phyloP scores from a whole-genome alignment of 2,888 invertebrate species.

The Drosophila eohydei region DNA sequence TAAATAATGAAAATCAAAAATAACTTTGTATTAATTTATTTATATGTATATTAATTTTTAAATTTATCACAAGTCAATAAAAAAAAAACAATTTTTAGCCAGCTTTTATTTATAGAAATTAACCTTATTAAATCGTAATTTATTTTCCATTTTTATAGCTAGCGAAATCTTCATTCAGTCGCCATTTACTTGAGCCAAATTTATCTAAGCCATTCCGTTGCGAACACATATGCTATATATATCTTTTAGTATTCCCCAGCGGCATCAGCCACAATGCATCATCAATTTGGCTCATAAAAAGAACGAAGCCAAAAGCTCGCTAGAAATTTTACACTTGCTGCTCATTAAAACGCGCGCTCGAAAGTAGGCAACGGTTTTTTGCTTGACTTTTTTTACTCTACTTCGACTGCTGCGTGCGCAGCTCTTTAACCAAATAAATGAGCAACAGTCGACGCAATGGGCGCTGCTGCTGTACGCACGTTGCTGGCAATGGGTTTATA shows the following conservation, averaged over 20 bases:
- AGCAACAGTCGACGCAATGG: conserved; percentile 56
- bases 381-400: conserved; percentile 10
- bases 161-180: neutral
- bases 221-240: neutral
- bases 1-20: no score
- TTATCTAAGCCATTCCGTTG: neutral
- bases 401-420: conserved; percentile 9
- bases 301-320: conserved; percentile 1
- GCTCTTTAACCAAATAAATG: conserved; percentile 62
- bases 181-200: neutral
- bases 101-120: no score
- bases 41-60: no score
- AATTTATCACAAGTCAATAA: no score
- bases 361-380: conserved; percentile 51
- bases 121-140: no score
- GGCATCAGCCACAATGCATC: conserved; percentile 3
- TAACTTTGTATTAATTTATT: no score
- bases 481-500: conserved; percentile 38
- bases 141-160: neutral
- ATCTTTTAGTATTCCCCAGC: neutral
- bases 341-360: conserved; percentile 55
- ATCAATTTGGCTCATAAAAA: conserved; percentile 22
- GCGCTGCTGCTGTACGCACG: conserved; percentile 48
- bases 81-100: no score
- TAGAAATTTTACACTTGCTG: conserved; percentile 8